Conservation (phyloP, 1,140 invertebrate species). For the Antheraea mylitta region DNA sequence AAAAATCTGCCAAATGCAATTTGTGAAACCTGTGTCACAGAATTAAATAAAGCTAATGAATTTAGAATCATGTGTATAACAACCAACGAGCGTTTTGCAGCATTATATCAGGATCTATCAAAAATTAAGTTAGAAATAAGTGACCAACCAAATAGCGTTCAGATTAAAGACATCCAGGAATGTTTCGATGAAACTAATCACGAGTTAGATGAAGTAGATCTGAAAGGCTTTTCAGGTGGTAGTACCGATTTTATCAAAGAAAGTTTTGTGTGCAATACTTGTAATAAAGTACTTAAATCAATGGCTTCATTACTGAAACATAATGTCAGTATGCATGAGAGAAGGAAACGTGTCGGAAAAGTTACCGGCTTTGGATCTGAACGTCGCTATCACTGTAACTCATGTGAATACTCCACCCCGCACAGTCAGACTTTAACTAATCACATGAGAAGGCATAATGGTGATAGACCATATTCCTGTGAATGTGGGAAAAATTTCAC, state of each 20-base stretch:
- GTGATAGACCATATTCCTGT: slow-evolving; percentile 78
- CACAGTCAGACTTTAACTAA: slow-evolving; percentile 72
- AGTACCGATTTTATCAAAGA: background rate
- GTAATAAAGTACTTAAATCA: slow-evolving; percentile 55
- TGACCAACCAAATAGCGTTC: slow-evolving; percentile 1
- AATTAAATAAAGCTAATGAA: slow-evolving; percentile 45
- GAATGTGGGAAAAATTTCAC: slow-evolving; percentile 81
- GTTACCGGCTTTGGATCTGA: slow-evolving; percentile 58
- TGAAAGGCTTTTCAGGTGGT: background rate
- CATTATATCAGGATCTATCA: slow-evolving; percentile 11
- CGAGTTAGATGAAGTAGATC: background rate
- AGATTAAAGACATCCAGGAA: background rate
- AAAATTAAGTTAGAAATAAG: slow-evolving; percentile 16
- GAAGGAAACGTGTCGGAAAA: slow-evolving; percentile 55
- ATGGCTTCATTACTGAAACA: slow-evolving; percentile 48
- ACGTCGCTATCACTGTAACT: slow-evolving; percentile 64
- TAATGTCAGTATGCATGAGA: slow-evolving; percentile 54
- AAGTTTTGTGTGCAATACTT: slow-evolving; percentile 42
- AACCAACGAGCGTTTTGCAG: slow-evolving; percentile 42
- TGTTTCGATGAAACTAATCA: slow-evolving; percentile 3
- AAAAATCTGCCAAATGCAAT: slow-evolving; percentile 44
- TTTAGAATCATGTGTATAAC: slow-evolving; percentile 55
- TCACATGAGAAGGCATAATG: slow-evolving; percentile 77
- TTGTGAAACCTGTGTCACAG: slow-evolving; percentile 47
- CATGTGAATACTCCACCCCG: slow-evolving; percentile 67